Evolutionary conservation across 2,888 invertebrate species (phyloP).

Genomic region (Psococerastis gibbosa): DNA sequence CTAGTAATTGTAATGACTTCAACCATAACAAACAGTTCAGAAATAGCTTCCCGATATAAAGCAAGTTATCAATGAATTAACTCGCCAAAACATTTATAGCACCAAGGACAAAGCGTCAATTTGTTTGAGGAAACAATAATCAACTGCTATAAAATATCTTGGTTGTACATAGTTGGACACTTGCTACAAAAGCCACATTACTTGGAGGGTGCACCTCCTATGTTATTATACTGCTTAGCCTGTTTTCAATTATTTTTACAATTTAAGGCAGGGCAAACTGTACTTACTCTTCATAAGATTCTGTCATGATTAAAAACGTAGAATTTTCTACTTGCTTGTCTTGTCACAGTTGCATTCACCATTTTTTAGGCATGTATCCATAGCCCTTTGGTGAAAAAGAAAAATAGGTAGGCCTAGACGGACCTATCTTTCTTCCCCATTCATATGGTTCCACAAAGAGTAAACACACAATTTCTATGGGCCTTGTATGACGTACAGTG

Average conservation of each 20-base stretch:
- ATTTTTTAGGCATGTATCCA: conserved; percentile 48
- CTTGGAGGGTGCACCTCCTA: too few relatives aligned
- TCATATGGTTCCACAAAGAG: conserved; percentile 7
- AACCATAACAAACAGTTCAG: conserved; percentile 4
- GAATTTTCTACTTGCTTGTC: conserved; percentile 67
- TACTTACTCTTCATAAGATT: conserved; percentile 79
- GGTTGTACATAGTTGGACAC: too few relatives aligned
- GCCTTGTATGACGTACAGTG: too few relatives aligned
- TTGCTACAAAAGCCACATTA: too few relatives aligned
- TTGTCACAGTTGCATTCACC: conserved; percentile 64
- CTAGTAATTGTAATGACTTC: too few relatives aligned
- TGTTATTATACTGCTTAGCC: too few relatives aligned
- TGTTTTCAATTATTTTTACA: too few relatives aligned
- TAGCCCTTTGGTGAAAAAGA: conserved; percentile 2
- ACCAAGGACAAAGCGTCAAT: too few relatives aligned
- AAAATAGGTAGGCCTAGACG: conserved; percentile 7
- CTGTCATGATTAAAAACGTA: conserved; percentile 76
- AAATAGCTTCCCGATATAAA: neutral
- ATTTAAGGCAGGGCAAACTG: too few relatives aligned
- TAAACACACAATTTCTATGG: conserved; percentile 2
- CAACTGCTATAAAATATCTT: too few relatives aligned
- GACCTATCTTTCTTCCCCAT: conserved; percentile 7
- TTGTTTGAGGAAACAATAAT: too few relatives aligned
- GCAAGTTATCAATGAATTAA: neutral
- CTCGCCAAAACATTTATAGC: neutral